Conservation (phyloP, 1,140 invertebrate genomes). For the Aphis craccivora region DNA sequence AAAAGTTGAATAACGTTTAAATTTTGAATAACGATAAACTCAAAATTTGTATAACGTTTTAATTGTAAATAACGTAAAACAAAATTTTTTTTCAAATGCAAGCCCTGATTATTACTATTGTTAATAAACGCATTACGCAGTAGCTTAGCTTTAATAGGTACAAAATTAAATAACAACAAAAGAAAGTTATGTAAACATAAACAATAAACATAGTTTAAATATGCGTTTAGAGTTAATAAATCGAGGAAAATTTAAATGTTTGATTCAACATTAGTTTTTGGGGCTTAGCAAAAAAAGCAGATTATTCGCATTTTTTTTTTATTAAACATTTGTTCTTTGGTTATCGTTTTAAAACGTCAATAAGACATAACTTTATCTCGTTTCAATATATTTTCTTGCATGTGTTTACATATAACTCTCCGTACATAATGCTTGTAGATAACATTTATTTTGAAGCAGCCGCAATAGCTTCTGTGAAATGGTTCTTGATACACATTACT, state of each 20-base stretch:
- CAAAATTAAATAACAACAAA: background rate
- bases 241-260: background rate
- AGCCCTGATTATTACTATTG: too few species aligned
- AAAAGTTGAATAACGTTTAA: too few species aligned
- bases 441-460: background rate
- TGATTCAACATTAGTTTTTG: background rate
- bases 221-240: background rate
- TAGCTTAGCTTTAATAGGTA: too few species aligned
- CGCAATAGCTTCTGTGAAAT: background rate
- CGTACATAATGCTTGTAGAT: background rate
- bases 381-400: background rate
- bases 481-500: background rate
- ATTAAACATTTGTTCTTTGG: background rate
- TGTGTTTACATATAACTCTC: background rate
- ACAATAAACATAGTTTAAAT: background rate
- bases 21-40: too few species aligned
- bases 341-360: background rate
- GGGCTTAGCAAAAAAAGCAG: background rate
- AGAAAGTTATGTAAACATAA: background rate
- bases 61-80: too few species aligned
- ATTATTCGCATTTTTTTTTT: background rate
- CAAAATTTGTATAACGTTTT: too few species aligned
- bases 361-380: conserved; percentile 13
- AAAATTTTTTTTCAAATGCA: too few species aligned
- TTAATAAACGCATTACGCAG: too few species aligned